phyloP scores from a whole-genome alignment of 2,888 invertebrate species.

The Heliconius charithonia region DNA sequence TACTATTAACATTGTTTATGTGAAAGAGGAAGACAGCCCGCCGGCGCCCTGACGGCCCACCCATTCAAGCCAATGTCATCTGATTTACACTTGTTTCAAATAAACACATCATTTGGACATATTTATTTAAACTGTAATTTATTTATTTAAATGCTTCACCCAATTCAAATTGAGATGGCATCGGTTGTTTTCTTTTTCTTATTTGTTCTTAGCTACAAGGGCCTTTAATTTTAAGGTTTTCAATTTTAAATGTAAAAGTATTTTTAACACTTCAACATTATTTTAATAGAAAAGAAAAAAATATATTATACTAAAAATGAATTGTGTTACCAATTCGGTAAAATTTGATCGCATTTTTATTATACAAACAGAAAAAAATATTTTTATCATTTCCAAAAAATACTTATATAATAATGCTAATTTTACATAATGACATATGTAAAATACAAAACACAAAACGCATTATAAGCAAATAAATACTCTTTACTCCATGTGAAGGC shows the following conservation, averaged over 20 bases:
- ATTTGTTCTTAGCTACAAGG: no score
- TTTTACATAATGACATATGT: neutral
- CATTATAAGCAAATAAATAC: constrained; percentile 5
- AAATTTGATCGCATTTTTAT: no score
- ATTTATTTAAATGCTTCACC: constrained; percentile 12
- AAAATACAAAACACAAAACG: neutral
- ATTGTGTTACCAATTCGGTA: no score
- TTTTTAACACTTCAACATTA: no score
- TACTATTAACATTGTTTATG: constrained; percentile 4
- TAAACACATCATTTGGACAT: constrained; percentile 31
- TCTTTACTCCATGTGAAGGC: constrained; percentile 1
- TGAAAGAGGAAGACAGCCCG: constrained; percentile 28
- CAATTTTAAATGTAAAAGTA: no score
- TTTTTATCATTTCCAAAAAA: no score
- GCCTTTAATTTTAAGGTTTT: no score
- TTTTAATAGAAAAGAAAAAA: no score
- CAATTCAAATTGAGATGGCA: constrained; percentile 10
- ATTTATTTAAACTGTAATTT: constrained; percentile 30
- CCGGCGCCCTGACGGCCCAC: constrained; percentile 31
- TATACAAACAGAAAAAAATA: no score
- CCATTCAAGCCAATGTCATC: constrained; percentile 19
- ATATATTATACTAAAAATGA: no score
- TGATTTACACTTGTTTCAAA: constrained; percentile 30
- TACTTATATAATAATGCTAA: no score
- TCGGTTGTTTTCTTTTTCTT: neutral